Percentiles rank a stretch among this genome's conserved stretches.
Conservation (phyloP, 2,888 invertebrate genomes). For the Amiota minor region DNA sequence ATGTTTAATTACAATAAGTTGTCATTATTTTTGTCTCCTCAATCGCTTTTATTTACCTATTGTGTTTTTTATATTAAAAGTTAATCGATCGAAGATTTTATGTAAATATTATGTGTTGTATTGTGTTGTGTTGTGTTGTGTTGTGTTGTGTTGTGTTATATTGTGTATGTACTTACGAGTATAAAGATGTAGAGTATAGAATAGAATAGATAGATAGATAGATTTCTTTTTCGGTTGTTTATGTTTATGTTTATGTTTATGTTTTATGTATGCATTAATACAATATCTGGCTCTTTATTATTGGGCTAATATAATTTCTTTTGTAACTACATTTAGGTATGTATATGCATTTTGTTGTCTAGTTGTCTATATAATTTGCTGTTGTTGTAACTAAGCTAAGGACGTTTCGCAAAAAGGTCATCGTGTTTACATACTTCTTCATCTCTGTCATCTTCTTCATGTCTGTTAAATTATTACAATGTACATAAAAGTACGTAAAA, state of each 20-base stretch:
- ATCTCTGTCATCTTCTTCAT: constrained; percentile 22
- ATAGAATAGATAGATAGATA: too few species aligned
- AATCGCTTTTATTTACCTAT: too few species aligned
- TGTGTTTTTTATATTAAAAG: too few species aligned
- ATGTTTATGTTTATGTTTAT: neutral
- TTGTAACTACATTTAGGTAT: neutral
- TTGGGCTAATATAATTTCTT: constrained; percentile 1
- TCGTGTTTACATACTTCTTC: constrained; percentile 48
- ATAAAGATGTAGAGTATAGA: too few species aligned
- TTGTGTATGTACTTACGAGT: too few species aligned
- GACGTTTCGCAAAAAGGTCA: constrained; percentile 67
- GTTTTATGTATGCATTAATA: neutral
- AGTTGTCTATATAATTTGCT: neutral
- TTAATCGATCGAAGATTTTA: too few species aligned
- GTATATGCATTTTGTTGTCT: neutral
- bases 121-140: too few species aligned
- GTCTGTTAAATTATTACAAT: constrained; percentile 22
- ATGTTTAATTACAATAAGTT: neutral
- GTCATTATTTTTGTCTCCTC: too few species aligned
- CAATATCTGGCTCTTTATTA: constrained; percentile 17
- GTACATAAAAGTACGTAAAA: too few species aligned
- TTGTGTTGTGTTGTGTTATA: too few species aligned
- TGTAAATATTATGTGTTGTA: too few species aligned
- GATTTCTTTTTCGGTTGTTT: neutral
- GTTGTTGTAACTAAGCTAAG: constrained; percentile 59